Conservation (phyloP, 2,113 vertebrate genomes). For the Pleuronectes platessa region DNA sequence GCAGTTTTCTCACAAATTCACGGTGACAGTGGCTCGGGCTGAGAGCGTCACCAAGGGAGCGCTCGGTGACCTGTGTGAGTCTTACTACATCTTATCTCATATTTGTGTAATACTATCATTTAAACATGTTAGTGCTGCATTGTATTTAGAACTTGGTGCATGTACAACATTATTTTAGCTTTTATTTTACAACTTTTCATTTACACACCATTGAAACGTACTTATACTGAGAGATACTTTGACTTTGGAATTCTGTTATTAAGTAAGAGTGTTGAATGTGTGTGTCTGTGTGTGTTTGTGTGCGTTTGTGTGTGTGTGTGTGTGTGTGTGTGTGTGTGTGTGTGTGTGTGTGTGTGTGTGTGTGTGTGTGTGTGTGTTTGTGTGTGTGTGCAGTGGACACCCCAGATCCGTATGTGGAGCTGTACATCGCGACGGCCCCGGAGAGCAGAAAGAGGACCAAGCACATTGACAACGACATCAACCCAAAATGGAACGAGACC, state of each 20-base stretch:
- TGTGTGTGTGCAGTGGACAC: conserved; percentile 88
- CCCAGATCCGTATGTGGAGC: conserved; percentile 95
- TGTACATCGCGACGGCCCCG: conserved; percentile 91
- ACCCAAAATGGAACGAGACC: conserved; percentile 94
- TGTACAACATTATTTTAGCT: background rate
- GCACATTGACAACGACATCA: conserved; percentile 92
- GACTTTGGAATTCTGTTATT: too few relatives aligned
- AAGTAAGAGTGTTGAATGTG: background rate
- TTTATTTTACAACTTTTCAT: background rate
- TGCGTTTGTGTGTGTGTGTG: background rate
- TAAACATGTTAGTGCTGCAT: background rate
- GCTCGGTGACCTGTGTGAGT: conserved; percentile 96
- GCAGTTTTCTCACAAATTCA: conserved; percentile 94
- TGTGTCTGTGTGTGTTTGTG: conserved; percentile 6
- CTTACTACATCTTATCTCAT: background rate
- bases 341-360: background rate
- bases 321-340: conserved; percentile 1
- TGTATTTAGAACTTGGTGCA: background rate
- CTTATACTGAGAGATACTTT: background rate
- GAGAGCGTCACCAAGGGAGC: conserved; percentile 95
- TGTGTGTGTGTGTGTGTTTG: background rate
- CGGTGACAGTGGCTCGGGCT: conserved; percentile 88
- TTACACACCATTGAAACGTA: too few relatives aligned
- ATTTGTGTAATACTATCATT: background rate
- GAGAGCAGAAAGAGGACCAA: conserved; percentile 93